Percentiles rank a stretch among this genome's conserved stretches.
These are phyloP conservation scores for Lepidurus arcticus DNA, from an alignment of 1,140 invertebrate genomes.

Conservation along the genomic window DNA sequence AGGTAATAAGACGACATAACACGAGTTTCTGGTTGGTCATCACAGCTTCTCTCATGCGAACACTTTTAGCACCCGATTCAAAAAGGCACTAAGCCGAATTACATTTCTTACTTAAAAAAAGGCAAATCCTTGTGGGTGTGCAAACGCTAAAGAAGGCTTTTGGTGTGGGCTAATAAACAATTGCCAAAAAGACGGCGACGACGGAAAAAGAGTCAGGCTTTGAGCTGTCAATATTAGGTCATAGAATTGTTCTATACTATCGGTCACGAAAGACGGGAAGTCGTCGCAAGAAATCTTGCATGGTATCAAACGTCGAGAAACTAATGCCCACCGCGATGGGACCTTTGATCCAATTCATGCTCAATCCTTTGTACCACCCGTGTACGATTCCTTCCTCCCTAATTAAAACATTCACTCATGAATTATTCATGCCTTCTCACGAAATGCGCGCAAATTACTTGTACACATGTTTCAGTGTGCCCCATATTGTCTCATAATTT, in stretches of 20 bases:
- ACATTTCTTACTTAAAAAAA: background rate
- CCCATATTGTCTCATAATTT: constrained; percentile 56
- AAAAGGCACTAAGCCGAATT: constrained; percentile 7
- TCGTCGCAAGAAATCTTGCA: constrained; percentile 55
- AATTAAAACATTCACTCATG: constrained; percentile 24
- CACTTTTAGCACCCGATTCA: background rate
- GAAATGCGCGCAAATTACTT: constrained; percentile 44
- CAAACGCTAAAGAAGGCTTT: background rate
- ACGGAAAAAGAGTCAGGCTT: background rate
- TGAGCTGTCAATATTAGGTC: background rate
- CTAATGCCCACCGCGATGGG: constrained; percentile 97
- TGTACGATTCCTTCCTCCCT: constrained; percentile 78
- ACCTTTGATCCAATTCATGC: constrained; percentile 99
- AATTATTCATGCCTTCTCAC: too few species aligned
- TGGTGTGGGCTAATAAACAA: background rate
- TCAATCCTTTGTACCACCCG: constrained; percentile 95
- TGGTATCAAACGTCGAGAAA: constrained; percentile 89
- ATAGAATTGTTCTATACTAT: background rate
- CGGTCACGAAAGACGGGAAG: constrained; percentile 28
- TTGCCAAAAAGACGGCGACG: background rate
- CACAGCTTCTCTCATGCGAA: constrained; percentile 4
- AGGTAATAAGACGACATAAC: background rate
- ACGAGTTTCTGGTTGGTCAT: background rate
- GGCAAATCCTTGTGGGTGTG: background rate
- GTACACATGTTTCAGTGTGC: constrained; percentile 59